Evolutionary conservation across 2,113 vertebrate genomes (phyloP), one percentile per base, ranked within the genome.

Genomic region (Gulo gulo): DNA sequence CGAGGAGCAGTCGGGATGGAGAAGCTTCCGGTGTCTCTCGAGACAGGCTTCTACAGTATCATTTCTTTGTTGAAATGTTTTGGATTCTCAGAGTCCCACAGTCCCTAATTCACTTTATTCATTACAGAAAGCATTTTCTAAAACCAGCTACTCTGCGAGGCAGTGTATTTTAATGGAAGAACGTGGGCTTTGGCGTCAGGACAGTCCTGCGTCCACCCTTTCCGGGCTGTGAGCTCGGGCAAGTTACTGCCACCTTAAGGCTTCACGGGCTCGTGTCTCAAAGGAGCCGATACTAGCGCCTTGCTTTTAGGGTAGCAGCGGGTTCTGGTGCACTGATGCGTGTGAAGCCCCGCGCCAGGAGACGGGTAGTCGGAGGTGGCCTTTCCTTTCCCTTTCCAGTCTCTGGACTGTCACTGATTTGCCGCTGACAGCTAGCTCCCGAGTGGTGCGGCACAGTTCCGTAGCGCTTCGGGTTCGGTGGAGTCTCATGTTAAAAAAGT

Each of bases 271-370:
- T 89, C 4, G 0, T 42, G 21, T 23, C 59, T 31, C 9, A 11
- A 42, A 26, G 21, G 76, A 80, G n/a, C 87, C 26, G 2, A 16
- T 34, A 10, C 23, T 6, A 14, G 69, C 1, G 5, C 20, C 45
- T 10, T 0, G 61, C 67, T 55, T 50, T 88, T 36, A 15, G 73
- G 79, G 4, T 13, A 24, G 42, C 3, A 18, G 67, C 36, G 0
- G 65, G 34, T 20, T n/a, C 55, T 18, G 3, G 2, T 16, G 50
- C 4, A 0, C 4, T 29, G 8, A 1, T 15, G 57, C n/a, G 0
- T 4, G 7, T 14, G 24, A 18, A 73, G 45, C 45, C 61, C 36
- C 11, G 7, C 6, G 6, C 57, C 5, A 1, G 59, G n/a, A 4
- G 39, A 1, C 13, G 5, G 16, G 31, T 14, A 16, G 12, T 14